Conservation (phyloP, 1,140 invertebrate species). For the Colletes latitarsis region DNA sequence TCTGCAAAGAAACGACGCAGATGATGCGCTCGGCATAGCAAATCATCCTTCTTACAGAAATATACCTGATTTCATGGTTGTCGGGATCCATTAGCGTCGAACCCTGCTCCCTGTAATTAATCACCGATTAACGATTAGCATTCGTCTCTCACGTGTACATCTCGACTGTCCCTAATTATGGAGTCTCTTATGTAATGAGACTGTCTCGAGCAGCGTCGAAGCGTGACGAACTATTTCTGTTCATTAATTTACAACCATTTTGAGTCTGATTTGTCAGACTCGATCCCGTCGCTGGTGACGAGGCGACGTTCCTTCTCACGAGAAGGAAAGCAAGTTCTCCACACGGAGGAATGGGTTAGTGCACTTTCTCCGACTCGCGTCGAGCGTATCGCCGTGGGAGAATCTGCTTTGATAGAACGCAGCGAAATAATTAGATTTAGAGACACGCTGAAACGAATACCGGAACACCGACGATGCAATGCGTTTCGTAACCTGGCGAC, state of each 20-base stretch:
- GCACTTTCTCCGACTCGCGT: slow-evolving; percentile 51
- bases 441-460: neutral
- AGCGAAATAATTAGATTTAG: slow-evolving; percentile 55
- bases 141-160: neutral
- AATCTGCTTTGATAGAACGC: slow-evolving; percentile 36
- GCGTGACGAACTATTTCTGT: neutral
- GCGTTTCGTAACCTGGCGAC: slow-evolving; percentile 13
- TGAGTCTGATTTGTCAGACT: too few relatives aligned
- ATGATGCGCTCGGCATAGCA: neutral
- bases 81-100: neutral
- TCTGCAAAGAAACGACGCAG: too few relatives aligned
- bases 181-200: slow-evolving; percentile 6
- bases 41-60: neutral
- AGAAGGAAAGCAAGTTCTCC: slow-evolving; percentile 11
- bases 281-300: neutral
- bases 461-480: slow-evolving; percentile 9
- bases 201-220: neutral
- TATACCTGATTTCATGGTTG: neutral
- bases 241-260: too few relatives aligned
- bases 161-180: neutral
- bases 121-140: neutral
- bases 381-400: slow-evolving; percentile 40
- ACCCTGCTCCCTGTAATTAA: neutral
- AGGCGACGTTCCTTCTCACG: neutral
- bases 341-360: neutral